phyloP scores from a whole-genome alignment of 2,797 vertebrate genomes.

The Cygnus olor region DNA sequence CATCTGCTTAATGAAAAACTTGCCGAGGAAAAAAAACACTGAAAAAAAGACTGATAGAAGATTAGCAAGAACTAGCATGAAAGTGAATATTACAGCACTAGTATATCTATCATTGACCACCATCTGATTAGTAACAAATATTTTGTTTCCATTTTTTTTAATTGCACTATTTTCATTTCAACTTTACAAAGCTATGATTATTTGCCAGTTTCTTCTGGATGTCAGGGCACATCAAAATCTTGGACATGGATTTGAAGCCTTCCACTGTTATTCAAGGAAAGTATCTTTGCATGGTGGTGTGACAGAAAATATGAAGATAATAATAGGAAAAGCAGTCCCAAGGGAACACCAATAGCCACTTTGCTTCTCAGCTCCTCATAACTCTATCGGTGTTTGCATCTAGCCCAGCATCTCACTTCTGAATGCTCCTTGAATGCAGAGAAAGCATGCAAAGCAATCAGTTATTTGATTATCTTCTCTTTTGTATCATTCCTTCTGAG shows the following conservation, averaged over 20 bases:
- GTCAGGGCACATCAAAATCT: not conserved
- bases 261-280: not conserved
- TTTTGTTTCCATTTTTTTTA: not conserved
- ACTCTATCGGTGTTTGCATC: not conserved
- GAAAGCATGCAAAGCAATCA: not conserved
- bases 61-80: constrained; percentile 40
- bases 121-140: constrained; percentile 30
- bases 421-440: not conserved
- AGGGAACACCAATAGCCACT: not conserved
- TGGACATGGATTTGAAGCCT: not conserved
- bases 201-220: not conserved
- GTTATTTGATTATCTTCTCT: constrained; percentile 17
- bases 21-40: not conserved
- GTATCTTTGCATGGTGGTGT: not conserved
- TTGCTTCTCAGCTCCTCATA: not conserved
- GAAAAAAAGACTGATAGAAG: not conserved
- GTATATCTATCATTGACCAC: constrained; percentile 10
- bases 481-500: not conserved
- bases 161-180: not conserved
- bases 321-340: not conserved
- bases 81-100: not conserved
- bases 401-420: not conserved
- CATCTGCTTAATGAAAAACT: constrained; percentile 57
- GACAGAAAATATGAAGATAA: not conserved
- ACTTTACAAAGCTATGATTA: not conserved